Evolutionary conservation across 2,888 invertebrate species (phyloP), one percentile per base, ranked within the genome.

Genomic region (Dasysyrphus albostriatus): DNA sequence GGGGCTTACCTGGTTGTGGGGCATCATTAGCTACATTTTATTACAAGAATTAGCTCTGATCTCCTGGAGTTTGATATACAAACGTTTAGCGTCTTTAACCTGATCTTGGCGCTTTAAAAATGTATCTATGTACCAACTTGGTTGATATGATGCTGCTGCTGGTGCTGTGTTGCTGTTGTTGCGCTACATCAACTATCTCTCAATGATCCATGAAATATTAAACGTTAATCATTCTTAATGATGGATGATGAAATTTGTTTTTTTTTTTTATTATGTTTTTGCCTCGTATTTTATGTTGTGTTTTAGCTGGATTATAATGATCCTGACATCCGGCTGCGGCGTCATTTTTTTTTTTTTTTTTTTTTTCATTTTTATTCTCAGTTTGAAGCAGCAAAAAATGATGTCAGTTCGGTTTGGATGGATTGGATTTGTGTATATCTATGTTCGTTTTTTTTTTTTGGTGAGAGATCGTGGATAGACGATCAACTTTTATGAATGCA

Each of bases 151-250:
- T 24, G 73, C 12, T 69, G 69, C 67, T 59, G 72, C 37, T 51
- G 54, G 4, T 54, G 75, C 14, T 42, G 39, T 59, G 59, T 24
- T 61, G 67, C 34, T 70, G 75, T 5, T 56, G 77, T 34, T 75
- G 75, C 42, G 84, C 65, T 61, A 63, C 63, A 65, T 44, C 32
- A 44, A 61, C 56, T 69, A 82, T 63, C 69, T 69, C 69, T 78
- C 74, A 51, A 58, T 82, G 78, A 83, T 87, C 83, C 87, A 87
- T 87, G 87, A 72, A 78, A 83, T 87, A 83, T 87, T 87, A 75
- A 87, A 87, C 87, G 87, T 87, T 87, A 87, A 87, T 87, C 87
- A 87, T 83, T 87, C 87, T 83, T 79, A 87, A 83, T 87, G 87
- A 87, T 87, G 87, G 87, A 87, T 87, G 87, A 87, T 87, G 87